Evolutionary conservation across 2,797 vertebrate genomes (phyloP).

Genomic region (Coracias cyanogaster): DNA sequence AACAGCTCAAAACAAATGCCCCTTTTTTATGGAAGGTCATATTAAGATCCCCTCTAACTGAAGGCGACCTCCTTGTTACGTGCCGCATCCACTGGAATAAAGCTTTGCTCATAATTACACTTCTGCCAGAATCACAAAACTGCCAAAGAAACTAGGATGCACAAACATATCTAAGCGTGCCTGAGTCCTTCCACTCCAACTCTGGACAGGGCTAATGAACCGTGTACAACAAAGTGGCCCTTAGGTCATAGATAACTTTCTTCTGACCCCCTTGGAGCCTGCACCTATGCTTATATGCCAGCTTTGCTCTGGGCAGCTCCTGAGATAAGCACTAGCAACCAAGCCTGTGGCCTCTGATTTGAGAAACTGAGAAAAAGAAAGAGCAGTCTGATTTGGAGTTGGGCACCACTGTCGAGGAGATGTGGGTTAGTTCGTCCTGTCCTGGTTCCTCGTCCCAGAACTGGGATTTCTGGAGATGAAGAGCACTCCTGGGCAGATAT

Average conservation of each 20-base stretch:
- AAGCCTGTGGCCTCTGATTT: not conserved
- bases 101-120: not conserved
- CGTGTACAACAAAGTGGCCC: not conserved
- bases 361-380: not conserved
- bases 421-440: not conserved
- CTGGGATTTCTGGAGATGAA: not conserved
- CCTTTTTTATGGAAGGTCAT: not conserved
- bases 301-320: not conserved
- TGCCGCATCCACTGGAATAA: not conserved
- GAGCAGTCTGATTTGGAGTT: not conserved
- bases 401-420: not conserved
- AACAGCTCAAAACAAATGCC: conserved; percentile 43
- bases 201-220: not conserved
- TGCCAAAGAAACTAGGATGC: not conserved
- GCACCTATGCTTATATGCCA: not conserved
- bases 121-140: not conserved
- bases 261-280: not conserved
- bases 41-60: conserved; percentile 20
- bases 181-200: not conserved
- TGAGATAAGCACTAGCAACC: not conserved
- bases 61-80: conserved; percentile 30
- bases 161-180: not conserved
- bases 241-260: not conserved
- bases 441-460: not conserved
- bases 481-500: not conserved